A percentile compares a stretch with the other conserved stretches of the same genome.
phyloP scores from a whole-genome alignment of 2,113 vertebrate species.

The Steatornis caripensis region DNA sequence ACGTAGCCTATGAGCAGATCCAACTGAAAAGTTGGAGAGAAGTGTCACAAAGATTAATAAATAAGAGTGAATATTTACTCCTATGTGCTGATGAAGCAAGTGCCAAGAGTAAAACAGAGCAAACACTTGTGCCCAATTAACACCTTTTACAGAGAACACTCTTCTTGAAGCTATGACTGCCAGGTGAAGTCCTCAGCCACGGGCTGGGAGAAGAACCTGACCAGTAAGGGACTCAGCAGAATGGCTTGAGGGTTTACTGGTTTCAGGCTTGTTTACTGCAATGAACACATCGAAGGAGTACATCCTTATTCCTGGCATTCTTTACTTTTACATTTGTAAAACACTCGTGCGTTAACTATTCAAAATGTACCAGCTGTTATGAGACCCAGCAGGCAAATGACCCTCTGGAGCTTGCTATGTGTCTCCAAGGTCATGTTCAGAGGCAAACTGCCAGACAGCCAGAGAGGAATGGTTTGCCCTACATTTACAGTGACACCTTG shows the following conservation, averaged over 20 bases:
- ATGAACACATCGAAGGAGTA: not conserved
- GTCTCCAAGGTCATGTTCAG: not conserved
- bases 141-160: not conserved
- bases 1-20: not conserved
- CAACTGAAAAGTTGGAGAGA: not conserved
- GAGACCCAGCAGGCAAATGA: not conserved
- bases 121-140: not conserved
- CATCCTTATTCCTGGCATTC: not conserved
- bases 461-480: not conserved
- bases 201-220: not conserved
- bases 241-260: not conserved
- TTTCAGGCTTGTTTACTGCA: not conserved
- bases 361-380: slow-evolving; percentile 22
- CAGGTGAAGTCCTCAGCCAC: not conserved
- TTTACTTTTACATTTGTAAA: not conserved
- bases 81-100: not conserved
- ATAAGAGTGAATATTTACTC: not conserved
- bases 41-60: not conserved
- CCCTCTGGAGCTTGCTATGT: not conserved
- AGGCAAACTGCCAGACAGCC: not conserved
- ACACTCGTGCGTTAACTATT: not conserved
- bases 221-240: not conserved
- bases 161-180: not conserved
- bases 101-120: not conserved
- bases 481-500: not conserved